These are phyloP conservation scores for Pachypanchax playfairii DNA, from an alignment of 2,113 vertebrate genomes.

Conservation along the genomic window DNA sequence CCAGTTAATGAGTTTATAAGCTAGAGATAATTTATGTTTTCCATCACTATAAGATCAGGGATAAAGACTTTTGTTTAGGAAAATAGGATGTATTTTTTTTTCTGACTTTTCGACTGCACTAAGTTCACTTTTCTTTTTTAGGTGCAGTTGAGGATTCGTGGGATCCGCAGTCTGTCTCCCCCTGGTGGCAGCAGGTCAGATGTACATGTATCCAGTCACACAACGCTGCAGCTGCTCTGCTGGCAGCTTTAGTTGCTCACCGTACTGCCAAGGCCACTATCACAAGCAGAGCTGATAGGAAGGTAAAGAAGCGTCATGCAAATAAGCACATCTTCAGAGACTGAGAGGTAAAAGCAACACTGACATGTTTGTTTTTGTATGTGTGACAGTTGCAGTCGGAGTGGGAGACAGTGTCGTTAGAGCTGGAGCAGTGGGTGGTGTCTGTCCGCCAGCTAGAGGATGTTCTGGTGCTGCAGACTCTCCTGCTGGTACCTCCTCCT, in stretches of 20 bases:
- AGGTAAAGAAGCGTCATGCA: constrained; percentile 65
- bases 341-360: neutral
- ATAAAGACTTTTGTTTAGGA: no score
- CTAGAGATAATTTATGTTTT: no score
- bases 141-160: constrained; percentile 90
- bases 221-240: constrained; percentile 85
- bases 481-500: constrained; percentile 78
- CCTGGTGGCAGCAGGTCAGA: constrained; percentile 98
- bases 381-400: constrained; percentile 77
- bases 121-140: constrained; percentile 32
- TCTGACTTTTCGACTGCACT: neutral
- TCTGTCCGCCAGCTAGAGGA: constrained; percentile 93
- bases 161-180: constrained; percentile 92
- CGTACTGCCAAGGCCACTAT: constrained; percentile 83
- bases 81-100: no score
- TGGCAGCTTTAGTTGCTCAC: constrained; percentile 89
- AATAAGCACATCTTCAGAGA: no score
- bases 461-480: constrained; percentile 89
- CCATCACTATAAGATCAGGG: no score
- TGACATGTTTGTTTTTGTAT: neutral
- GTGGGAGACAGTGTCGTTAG: constrained; percentile 95
- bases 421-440: constrained; percentile 94
- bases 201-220: constrained; percentile 87
- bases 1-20: no score
- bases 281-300: constrained; percentile 80